Evolutionary conservation across 1,140 invertebrate species (phyloP), one percentile per base, ranked within the genome.

Genomic region (Drosophila pectinifera): DNA sequence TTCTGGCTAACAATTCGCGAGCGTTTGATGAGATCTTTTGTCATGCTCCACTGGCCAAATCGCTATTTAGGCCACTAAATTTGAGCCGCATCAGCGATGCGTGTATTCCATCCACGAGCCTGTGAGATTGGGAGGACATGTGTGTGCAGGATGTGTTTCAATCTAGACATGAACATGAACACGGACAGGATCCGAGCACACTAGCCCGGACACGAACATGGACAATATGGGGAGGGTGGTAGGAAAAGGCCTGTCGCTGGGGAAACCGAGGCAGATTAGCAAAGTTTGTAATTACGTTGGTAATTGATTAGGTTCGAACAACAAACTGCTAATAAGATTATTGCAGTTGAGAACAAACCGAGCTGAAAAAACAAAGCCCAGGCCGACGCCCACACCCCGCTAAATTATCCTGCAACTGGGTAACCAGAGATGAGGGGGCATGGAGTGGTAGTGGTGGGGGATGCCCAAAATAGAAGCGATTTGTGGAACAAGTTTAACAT

Each of bases 261-360:
- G 58, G 38, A 64, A 74, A 74, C 53, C 82, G 78, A 92, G 82
- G 81, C 82, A 90, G 91, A 92, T 92, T 92, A 92, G 88, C 73
- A 91, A 92, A 92, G 91, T 92, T 92, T 90, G 91, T 92, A 92
- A 92, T 92, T 92, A 92, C 89, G 91, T 92, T 90, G 91, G 91
- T 92, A 92, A 92, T 92, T 92, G 91, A 92, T 92, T 92, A 92
- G 91, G 91, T 92, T 92, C 91, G 91, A 91, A 92, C 91, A 92
- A 92, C 91, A 90, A 91, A 92, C 89, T 92, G 83, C 81, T 92
- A 92, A 92, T 92, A 92, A 92, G 91, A 92, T 92, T 92, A 92
- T 92, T 92, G 91, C 83, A 91, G 90, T 76, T 77, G 88, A 84
- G 79, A 72, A 69, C 78, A 86, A 90, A 85, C 81, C 85, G 81